Base-by-base conservation (phyloP, 2,888 invertebrate genomes). In the Acanthopleura granulata region DNA sequence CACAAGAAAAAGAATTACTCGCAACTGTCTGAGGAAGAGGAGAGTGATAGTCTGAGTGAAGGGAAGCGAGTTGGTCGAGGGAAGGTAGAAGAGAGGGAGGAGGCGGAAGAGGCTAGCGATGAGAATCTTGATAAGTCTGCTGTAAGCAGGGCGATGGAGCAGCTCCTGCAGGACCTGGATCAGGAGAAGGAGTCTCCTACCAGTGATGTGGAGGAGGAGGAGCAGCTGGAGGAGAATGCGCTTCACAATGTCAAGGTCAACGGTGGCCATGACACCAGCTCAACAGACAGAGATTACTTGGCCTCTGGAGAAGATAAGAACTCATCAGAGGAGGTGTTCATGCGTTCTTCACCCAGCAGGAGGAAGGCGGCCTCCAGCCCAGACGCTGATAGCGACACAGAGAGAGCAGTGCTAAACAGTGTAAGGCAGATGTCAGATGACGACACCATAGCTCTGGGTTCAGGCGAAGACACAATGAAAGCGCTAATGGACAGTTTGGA, bases 141-240 rank as follows among this genome's bases (percentile, higher is more conserved):
- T 1, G 79, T 86, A 14, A 83, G 80, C 71, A 73, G 78, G 49
- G 85, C 86, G 72, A 84, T 86, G 85, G 84, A 85, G 73, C 80
- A 82, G 74, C 78, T 86, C 62, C 77, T 87, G n/a, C 81, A 76
- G 25, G 84, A 85, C 71, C 81, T 84, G 70, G 85, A 86, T 73
- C 78, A 83, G 62, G 81, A 81, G 71, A 29, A 51, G 11, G 72
- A 72, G 14, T 22, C 22, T 51, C 9, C 15, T 16, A 22, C 40
- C 71, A 71, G 49, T 71, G 71, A 49, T n/a, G 1, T 83, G 18
- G 76, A 76, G 73, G 78, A 78, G 61, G 76, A 80, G 77, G 80
- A 80, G 15, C 78, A 80, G 11, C 70, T 62, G 16, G 77, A 78
- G 22, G 73, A 73, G 22, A 77, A 77, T 62, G 76, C 14, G 11